Evolutionary conservation across 1,140 invertebrate species (phyloP), one percentile per base, ranked within the genome.

Genomic region (Anthonomus grandis): DNA sequence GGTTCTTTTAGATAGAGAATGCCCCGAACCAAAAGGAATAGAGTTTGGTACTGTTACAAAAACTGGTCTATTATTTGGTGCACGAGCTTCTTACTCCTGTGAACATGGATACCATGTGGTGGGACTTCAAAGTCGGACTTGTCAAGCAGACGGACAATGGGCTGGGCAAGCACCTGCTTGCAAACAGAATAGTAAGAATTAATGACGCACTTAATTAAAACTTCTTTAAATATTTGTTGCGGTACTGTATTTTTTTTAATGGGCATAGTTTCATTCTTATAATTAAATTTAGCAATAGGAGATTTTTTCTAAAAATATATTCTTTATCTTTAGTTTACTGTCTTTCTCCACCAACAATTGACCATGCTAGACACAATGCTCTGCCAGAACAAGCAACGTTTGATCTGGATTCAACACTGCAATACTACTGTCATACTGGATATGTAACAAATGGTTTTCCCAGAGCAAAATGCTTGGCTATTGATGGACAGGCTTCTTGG

Each of bases 61-160:
- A 0, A 84, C 80, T 3, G 90, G 90, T 2, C 76, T 83, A 52
- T 78, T 89, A 3, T 95, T 95, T 68, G 89, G 89, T 0, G 84
- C 89, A 52, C 82, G 82, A 45, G 89, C 89, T 0, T 78, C 81
- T n/a, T 97, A 95, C 74, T 83, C 83, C 4, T 97, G 95, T 75
- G 86, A 91, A 22, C 82, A 86, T 31, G 91, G 90, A 3, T 95
- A 86, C 73, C 86, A 87, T 68, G 82, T 95, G 12, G 90, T 95
- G 1, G 95, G 95, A 0, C 78, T 93, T 0, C 84, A 74, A 82
- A 95, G 73, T 59, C 76, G 94, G 49, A 83, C 86, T 21, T 98
- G 95, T 70, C 86, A 93, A 66, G 93, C 91, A 1, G 92, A 97
- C 71, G 91, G 93, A 4, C 83, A 85, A 36, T 98, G 95, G 95